Evolutionary conservation across 2,888 invertebrate genomes (phyloP).

Genomic region (Embidobia sp.): DNA sequence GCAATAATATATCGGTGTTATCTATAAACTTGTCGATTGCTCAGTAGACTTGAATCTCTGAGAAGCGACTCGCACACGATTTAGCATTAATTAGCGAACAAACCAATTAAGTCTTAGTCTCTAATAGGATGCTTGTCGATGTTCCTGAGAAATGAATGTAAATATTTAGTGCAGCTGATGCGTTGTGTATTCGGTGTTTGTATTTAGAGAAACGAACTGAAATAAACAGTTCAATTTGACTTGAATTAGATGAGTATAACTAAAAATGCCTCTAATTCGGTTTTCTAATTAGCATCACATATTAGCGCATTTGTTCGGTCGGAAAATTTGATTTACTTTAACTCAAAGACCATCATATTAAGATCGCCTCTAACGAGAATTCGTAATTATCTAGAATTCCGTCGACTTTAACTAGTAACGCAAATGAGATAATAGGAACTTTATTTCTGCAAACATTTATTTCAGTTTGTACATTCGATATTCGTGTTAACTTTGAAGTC

Average conservation of each 20-base stretch:
- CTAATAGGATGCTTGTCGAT: constrained; percentile 59
- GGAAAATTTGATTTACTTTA: neutral
- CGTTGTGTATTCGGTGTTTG: constrained; percentile 6
- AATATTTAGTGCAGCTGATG: constrained; percentile 50
- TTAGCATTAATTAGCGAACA: constrained; percentile 69
- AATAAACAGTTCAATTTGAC: neutral
- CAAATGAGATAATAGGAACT: too few species aligned
- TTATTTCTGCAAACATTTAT: too few species aligned
- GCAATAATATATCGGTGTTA: constrained; percentile 12
- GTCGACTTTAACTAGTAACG: too few species aligned
- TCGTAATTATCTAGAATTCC: neutral
- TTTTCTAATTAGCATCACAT: neutral
- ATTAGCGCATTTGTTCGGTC: neutral
- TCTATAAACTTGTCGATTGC: constrained; percentile 24
- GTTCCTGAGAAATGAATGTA: constrained; percentile 54
- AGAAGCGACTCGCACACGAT: constrained; percentile 63
- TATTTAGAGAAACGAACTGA: constrained; percentile 5
- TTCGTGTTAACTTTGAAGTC: neutral
- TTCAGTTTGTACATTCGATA: neutral
- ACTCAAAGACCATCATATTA: too few species aligned
- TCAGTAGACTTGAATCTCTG: constrained; percentile 27
- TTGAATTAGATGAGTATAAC: constrained; percentile 3
- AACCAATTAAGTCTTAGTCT: constrained; percentile 67
- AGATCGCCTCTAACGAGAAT: too few species aligned
- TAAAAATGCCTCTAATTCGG: neutral